Evolutionary conservation across 2,888 invertebrate species (phyloP).

Genomic region (Xanthorhoe spadicearia): DNA sequence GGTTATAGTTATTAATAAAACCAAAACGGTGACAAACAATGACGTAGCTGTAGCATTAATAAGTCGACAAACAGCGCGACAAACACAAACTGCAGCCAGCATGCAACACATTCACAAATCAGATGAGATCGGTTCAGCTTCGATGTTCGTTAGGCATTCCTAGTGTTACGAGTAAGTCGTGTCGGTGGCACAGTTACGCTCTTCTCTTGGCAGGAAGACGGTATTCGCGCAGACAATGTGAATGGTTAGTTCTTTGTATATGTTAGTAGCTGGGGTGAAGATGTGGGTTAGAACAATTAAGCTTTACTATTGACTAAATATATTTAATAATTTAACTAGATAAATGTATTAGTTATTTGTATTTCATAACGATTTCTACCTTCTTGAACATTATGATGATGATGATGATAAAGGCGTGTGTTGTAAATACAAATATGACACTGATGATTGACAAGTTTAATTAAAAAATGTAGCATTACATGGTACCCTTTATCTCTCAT

Average conservation of each 20-base stretch:
- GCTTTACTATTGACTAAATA: slow-evolving; percentile 46
- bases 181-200: slow-evolving; percentile 67
- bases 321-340: slow-evolving; percentile 13
- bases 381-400: slow-evolving; percentile 21
- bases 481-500: slow-evolving; percentile 10
- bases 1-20: slow-evolving; percentile 39
- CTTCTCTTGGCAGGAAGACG: slow-evolving; percentile 81
- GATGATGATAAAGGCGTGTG: slow-evolving; percentile 26
- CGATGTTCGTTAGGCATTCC: slow-evolving; percentile 79
- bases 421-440: slow-evolving; percentile 16
- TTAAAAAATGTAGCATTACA: slow-evolving; percentile 1
- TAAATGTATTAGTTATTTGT: slow-evolving; percentile 7
- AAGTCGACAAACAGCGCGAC: slow-evolving; percentile 60
- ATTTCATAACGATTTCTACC: slow-evolving; percentile 30
- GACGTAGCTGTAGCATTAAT: slow-evolving; percentile 54
- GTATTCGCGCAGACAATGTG: slow-evolving; percentile 72
- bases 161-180: slow-evolving; percentile 59
- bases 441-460: not conserved
- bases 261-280: slow-evolving; percentile 51
- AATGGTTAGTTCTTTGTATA: slow-evolving; percentile 51
- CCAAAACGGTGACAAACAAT: slow-evolving; percentile 47
- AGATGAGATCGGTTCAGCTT: slow-evolving; percentile 68
- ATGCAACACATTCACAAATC: slow-evolving; percentile 81
- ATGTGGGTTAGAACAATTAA: slow-evolving; percentile 54
- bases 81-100: slow-evolving; percentile 77